These are phyloP conservation scores for Prochilodus magdalenae DNA, from an alignment of 2,113 vertebrate genomes.

Conservation along the genomic window DNA sequence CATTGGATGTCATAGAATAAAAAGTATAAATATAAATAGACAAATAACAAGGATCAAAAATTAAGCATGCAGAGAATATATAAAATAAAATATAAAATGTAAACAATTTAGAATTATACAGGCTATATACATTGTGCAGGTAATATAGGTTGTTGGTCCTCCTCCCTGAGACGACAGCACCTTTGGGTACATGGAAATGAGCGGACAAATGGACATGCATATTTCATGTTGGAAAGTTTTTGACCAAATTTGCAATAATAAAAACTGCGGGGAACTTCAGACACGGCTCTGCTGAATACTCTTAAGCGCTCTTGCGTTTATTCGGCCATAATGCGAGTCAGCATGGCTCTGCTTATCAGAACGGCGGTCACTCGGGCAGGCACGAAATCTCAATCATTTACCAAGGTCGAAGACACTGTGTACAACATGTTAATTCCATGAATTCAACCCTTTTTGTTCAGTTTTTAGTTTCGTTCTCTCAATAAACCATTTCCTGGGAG, in stretches of 20 bases:
- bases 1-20: no score
- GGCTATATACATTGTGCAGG: no score
- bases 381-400: background rate
- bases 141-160: no score
- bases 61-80: no score
- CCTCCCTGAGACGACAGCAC: background rate
- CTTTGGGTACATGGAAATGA: constrained; percentile 7
- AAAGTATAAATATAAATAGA: no score
- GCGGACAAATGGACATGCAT: constrained; percentile 15
- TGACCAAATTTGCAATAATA: background rate
- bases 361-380: background rate
- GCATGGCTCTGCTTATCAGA: background rate
- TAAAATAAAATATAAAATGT: no score
- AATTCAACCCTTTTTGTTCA: no score
- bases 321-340: background rate
- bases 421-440: background rate
- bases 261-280: background rate
- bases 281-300: background rate
- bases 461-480: no score
- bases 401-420: background rate
- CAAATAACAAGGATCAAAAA: no score
- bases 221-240: background rate
- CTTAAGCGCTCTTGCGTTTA: background rate
- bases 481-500: background rate
- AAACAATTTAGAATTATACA: no score